These are phyloP conservation scores for Conops quadrifasciatus DNA, from an alignment of 2,888 invertebrate species.

Conservation along the genomic window DNA sequence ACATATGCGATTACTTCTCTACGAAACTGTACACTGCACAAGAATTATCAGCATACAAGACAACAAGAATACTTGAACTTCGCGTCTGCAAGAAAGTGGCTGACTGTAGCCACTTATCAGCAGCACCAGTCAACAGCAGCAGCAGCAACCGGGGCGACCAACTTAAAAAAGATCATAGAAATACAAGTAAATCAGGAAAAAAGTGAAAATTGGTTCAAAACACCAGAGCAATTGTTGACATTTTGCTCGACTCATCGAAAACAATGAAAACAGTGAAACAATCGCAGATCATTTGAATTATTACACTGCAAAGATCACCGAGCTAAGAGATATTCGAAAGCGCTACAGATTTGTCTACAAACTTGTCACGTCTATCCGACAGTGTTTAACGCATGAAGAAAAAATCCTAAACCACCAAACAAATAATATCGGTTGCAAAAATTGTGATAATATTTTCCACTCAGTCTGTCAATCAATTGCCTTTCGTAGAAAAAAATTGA, in stretches of 20 bases:
- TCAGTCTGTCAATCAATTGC: too few relatives aligned
- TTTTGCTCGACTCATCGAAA: slow-evolving; percentile 47
- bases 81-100: slow-evolving; percentile 23
- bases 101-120: slow-evolving; percentile 13
- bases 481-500: too few relatives aligned
- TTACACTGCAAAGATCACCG: background rate
- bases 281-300: slow-evolving; percentile 18
- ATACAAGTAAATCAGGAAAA: background rate
- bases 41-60: slow-evolving; percentile 7
- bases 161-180: background rate
- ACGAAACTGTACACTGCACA: background rate
- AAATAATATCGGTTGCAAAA: too few relatives aligned
- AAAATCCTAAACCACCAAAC: background rate
- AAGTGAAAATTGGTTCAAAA: slow-evolving; percentile 5
- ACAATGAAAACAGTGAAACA: background rate
- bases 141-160: background rate
- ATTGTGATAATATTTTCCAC: too few relatives aligned
- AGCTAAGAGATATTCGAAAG: background rate
- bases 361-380: background rate
- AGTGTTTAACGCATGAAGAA: background rate
- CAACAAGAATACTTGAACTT: slow-evolving; percentile 27
- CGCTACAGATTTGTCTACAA: background rate
- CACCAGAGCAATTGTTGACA: slow-evolving; percentile 36
- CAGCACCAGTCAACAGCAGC: background rate
- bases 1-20: too few relatives aligned